Conservation (phyloP, 2,888 invertebrate genomes). For the Zaprionus bogoriensis region DNA sequence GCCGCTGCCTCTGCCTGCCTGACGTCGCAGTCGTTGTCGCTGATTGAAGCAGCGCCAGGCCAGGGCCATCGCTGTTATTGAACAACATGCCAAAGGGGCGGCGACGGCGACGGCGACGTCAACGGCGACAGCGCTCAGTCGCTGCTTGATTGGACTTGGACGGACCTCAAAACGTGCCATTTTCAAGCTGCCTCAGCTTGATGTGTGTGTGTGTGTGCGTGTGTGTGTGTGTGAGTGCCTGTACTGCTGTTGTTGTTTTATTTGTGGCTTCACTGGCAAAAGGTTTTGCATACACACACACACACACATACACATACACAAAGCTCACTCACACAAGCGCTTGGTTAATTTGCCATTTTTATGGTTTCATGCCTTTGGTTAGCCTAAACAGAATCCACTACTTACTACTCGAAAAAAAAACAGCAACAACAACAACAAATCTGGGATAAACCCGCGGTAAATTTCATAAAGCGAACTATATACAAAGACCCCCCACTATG, state of each 20-base stretch:
- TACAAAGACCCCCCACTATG: neutral
- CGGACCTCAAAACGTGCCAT: constrained; percentile 77
- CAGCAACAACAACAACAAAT: neutral
- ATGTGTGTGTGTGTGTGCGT: constrained; percentile 13
- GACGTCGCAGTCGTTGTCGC: constrained; percentile 37
- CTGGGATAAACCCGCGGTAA: constrained; percentile 8
- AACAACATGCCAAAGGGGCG: constrained; percentile 34
- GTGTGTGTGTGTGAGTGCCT: constrained; percentile 15
- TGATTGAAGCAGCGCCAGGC: constrained; percentile 56
- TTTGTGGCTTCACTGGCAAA: constrained; percentile 69
- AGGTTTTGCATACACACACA: constrained; percentile 43
- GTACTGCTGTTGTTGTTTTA: constrained; percentile 46
- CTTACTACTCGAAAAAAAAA: neutral
- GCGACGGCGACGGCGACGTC: constrained; percentile 9
- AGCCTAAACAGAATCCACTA: constrained; percentile 27
- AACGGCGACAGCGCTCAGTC: constrained; percentile 25
- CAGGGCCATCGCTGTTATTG: constrained; percentile 43
- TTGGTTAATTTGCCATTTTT: constrained; percentile 80
- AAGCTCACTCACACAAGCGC: constrained; percentile 31
- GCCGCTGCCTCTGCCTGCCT: too few species aligned
- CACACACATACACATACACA: constrained; percentile 13
- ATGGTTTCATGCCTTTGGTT: constrained; percentile 76
- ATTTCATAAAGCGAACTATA: constrained; percentile 9
- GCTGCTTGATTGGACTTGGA: constrained; percentile 73
- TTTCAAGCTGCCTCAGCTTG: constrained; percentile 68